Evolutionary conservation across 2,888 invertebrate species (phyloP), one percentile per base, ranked within the genome.

Genomic region (Melanophora roralis): DNA sequence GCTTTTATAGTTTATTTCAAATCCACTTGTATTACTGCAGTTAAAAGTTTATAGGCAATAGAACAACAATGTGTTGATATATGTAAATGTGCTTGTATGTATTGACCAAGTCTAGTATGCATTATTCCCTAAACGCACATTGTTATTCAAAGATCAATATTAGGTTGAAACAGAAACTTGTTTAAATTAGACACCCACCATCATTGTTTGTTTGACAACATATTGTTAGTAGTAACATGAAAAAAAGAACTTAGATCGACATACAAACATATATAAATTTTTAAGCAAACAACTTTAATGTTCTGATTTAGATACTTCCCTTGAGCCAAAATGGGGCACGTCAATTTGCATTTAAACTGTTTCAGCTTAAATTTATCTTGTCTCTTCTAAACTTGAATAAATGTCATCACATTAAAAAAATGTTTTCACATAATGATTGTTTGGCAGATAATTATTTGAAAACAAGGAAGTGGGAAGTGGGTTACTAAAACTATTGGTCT

Each of bases 91-190:
- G 27, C 27, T 32, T 7, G 49, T 32, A 38, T 62, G 51, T 64
- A 68, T 69, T 57, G 65, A 43, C 40, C 65, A 74, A 74, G 34
- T 60, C 67, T 67, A 45, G 49, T 68, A 67, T 67, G 57, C 73
- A 73, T 76, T 75, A 76, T 72, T 81, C 81, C 81, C 81, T 49
- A 27, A 53, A 72, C 68, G 81, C 62, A 65, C 75, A 76, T 81
- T 69, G 60, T 64, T 67, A 59, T 78, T 38, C 55, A 59, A 53
- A 53, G 67, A 34, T 64, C 51, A 68, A 68, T 19, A 72, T 72
- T 16, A 55, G 62, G 67, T 57, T 21, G 21, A 68, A 67, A 60
- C 75, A 75, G 16, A 21, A 68, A 76, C 62, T 72, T 71, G 71
- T 74, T 78, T 75, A 81, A 81, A 75, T 78, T 81, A 72, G 45